Base-by-base conservation (phyloP, 1,140 invertebrate genomes). In the Brachionus rubens region DNA sequence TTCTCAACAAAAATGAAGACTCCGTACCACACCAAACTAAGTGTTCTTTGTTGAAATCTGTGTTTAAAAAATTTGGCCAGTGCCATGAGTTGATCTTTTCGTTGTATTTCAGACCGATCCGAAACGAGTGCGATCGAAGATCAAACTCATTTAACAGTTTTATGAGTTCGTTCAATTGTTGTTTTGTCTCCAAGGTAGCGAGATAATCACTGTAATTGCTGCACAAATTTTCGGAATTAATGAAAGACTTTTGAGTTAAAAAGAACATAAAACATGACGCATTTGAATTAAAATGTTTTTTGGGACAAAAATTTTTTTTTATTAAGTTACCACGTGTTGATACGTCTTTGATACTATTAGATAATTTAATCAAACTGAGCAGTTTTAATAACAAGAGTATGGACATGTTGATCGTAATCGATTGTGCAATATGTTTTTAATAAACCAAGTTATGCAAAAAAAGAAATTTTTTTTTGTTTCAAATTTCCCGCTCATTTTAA, bases 351-450 rank as follows among this genome's bases (percentile, higher is more conserved):
- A 65, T 43, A 65, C 10, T 43, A 43, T 41, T 21, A 28, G 21
- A 30, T 21, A 43, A 65, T 24, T 24, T 3, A 28, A 41, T 41
- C 36, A 65, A 65, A 21, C 54, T 59, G 54, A 59, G 54, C 54
- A 59, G 54, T 36, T 59, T 59, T 33, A 59, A 59, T 59, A 36
- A 33, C 54, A 59, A 59, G 36, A 59, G 33, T 36, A 36, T 5
- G 33, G 3, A 33, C 54, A 59, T 59, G 7, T 59, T 59, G 28
- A 59, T n/a, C 54, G 30, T 59, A 59, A 54, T 28, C n/a, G n/a
- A 54, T 59, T 59, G 30, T 33, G 54, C 30, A 59, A 59, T 36
- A 59, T 59, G 54, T 59, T 59, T 59, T 5, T 28, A 33, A 30
- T 59, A 33, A 36, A 33, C 30, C 19, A 19, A 59, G 28, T 59